Conservation (phyloP, 2,888 invertebrate species). For the Apotomis turbidana region DNA sequence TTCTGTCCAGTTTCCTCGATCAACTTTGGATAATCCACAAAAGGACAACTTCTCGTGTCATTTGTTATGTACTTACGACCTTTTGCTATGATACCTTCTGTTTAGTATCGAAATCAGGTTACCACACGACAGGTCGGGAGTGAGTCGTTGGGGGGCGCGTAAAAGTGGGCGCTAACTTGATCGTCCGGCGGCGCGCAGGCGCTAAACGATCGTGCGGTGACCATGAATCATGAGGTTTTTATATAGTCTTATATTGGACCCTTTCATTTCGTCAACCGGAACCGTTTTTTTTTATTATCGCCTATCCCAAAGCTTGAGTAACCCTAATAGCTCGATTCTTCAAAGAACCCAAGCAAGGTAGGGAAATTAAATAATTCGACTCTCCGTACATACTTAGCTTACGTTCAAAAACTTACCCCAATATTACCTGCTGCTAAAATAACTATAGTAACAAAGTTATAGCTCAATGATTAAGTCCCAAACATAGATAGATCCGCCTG, state of each 20-base stretch:
- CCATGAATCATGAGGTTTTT: slow-evolving; percentile 18
- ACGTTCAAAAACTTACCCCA: no score
- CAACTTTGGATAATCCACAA: background rate
- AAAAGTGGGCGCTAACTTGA: slow-evolving; percentile 74
- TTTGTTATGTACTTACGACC: background rate
- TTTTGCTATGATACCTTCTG: slow-evolving; percentile 8
- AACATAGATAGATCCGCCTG: no score
- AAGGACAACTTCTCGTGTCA: background rate
- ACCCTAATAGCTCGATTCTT: no score
- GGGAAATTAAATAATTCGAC: no score
- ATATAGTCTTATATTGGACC: background rate
- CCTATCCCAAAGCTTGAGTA: no score
- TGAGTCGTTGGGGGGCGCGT: slow-evolving; percentile 51
- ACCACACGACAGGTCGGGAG: slow-evolving; percentile 25
- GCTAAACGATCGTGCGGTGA: slow-evolving; percentile 54
- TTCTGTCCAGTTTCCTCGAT: background rate
- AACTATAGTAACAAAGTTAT: no score
- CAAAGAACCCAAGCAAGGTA: no score
- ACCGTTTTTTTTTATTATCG: no score
- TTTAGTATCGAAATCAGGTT: slow-evolving; percentile 30
- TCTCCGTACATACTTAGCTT: no score
- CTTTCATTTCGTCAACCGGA: no score
- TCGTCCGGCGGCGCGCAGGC: slow-evolving; percentile 64
- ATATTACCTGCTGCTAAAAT: no score
- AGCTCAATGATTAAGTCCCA: no score